A percentile compares a stretch with the other conserved stretches of the same genome.
phyloP scores from a whole-genome alignment of 2,113 vertebrate species.

The Protomyctophum bolini region DNA sequence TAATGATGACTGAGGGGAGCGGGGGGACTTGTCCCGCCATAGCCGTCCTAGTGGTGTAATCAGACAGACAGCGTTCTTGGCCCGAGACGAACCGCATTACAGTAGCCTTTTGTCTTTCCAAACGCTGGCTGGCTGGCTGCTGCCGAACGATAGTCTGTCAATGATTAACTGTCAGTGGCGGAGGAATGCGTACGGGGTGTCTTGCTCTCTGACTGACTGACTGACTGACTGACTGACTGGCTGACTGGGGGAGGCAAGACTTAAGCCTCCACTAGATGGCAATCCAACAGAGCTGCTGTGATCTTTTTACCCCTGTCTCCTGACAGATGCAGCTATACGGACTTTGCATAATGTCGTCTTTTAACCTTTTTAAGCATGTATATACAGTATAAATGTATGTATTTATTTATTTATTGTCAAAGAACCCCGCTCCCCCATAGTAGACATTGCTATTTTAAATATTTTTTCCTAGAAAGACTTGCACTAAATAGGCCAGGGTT shows the following conservation, averaged over 20 bases:
- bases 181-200: constrained; percentile 14
- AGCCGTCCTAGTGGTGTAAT: constrained; percentile 47
- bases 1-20: constrained; percentile 68
- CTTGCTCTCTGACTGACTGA: neutral
- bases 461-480: too few species aligned
- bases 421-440: too few species aligned
- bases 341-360: neutral
- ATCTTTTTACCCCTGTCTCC: neutral
- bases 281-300: constrained; percentile 26
- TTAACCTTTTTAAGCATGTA: too few species aligned
- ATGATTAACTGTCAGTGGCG: constrained; percentile 42
- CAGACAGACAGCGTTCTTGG: constrained; percentile 52
- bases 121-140: neutral
- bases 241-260: neutral
- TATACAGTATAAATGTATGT: too few species aligned
- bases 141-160: constrained; percentile 47
- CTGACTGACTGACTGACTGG: too few species aligned
- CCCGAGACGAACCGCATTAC: constrained; percentile 42
- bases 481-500: too few species aligned
- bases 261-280: constrained; percentile 73
- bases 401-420: too few species aligned
- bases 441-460: too few species aligned
- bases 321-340: neutral
- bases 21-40: constrained; percentile 56
- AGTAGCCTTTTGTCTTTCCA: constrained; percentile 37